phyloP scores from a whole-genome alignment of 2,888 invertebrate genomes.

The Scaptomyza parva region DNA sequence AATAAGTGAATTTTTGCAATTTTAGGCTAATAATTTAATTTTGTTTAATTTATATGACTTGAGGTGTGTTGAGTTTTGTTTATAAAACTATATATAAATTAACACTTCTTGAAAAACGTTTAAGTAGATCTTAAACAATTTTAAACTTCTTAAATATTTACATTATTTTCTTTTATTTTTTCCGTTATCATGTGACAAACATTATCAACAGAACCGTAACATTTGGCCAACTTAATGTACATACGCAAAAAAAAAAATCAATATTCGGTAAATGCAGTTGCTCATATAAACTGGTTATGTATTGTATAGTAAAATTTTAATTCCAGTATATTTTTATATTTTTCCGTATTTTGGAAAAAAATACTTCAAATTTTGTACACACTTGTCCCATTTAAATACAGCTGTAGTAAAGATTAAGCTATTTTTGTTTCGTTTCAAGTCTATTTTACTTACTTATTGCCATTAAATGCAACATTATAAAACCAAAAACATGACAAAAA shows the following conservation, averaged over 20 bases:
- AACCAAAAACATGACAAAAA: too few relatives aligned
- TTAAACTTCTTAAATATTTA: too few relatives aligned
- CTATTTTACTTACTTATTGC: constrained; percentile 10
- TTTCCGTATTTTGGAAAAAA: too few relatives aligned
- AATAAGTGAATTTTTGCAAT: not conserved
- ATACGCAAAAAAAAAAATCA: not conserved
- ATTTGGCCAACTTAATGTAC: not conserved
- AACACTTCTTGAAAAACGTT: too few relatives aligned
- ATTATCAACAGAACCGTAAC: constrained; percentile 51
- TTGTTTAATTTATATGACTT: too few relatives aligned
- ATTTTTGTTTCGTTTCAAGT: too few relatives aligned
- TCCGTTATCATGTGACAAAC: constrained; percentile 25
- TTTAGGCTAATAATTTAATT: not conserved
- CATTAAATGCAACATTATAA: constrained; percentile 23
- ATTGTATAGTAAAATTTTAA: constrained; percentile 54
- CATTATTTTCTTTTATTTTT: constrained; percentile 6
- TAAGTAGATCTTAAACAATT: too few relatives aligned
- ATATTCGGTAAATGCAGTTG: constrained; percentile 69
- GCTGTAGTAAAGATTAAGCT: too few relatives aligned
- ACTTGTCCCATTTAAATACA: too few relatives aligned
- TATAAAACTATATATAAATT: too few relatives aligned
- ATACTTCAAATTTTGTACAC: not conserved
- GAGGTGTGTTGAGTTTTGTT: too few relatives aligned
- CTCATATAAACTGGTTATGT: constrained; percentile 77
- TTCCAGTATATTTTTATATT: constrained; percentile 30